Evolutionary conservation across 2,888 invertebrate species (phyloP), one percentile per base, ranked within the genome.

Genomic region (Eremobia ochroleuca): DNA sequence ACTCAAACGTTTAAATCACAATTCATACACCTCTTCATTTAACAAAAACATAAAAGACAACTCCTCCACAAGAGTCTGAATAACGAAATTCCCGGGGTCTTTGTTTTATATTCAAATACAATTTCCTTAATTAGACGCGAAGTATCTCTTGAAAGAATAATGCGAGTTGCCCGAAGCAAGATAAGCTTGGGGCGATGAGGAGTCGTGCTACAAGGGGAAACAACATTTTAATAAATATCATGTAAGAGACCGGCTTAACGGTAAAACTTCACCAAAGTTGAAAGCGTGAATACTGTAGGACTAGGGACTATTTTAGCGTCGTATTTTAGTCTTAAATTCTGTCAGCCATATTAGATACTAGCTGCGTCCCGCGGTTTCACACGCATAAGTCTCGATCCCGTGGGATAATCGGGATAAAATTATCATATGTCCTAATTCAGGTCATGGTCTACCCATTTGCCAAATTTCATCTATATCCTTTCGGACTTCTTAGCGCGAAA

Each of bases 111-210:
- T 94, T 94, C 91, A 93, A 94, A 94, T 92, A 93, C 93, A 93
- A 93, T 95, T 93, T 93, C 89, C 92, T 93, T 94, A 95, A 95
- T 95, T 94, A 94, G 91, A 93, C 89, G 89, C 86, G 90, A 93
- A 93, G 91, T 93, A 93, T 92, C 91, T 90, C 90, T 85, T 91
- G 90, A 91, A 94, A 94, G 92, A 94, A 94, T 93, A 93, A 93
- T 91, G 92, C 82, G 88, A 91, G 91, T 90, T 89, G 91, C 90
- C 90, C 83, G 83, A 85, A 91, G 91, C 91, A 86, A 90, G 87
- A 85, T 85, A 87, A 85, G 83, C 87, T 88, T 83, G 82, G 81
- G 75, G 85, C 83, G 88, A 77, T 71, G 82, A 79, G 81, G 74
- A 85, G 85, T 83, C 83, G 80, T 85, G 81, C 82, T 80, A 86